Base-by-base conservation (phyloP, 1,140 invertebrate genomes). In the Bombus breviceps region DNA sequence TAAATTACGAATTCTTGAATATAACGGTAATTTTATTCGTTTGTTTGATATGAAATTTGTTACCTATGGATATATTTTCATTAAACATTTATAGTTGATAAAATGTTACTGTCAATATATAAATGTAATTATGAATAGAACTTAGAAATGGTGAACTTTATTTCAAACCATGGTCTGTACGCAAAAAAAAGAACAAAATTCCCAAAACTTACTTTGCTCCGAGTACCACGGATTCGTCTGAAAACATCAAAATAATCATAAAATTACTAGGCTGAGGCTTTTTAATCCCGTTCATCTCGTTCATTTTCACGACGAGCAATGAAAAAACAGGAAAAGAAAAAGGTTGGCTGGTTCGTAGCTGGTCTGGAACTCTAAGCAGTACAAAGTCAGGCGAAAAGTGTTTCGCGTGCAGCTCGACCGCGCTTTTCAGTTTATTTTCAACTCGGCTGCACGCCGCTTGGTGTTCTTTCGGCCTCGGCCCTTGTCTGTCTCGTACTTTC, bases 391-490 rank as follows among this genome's bases (percentile, higher is more conserved):
- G 32, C 32, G 66, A 68, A 68, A 68, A 34, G 66, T 68, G 66
- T 68, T 68, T 37, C 66, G 32, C 66, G 66, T 68, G 66, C 66
- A 68, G 66, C 34, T 34, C 66, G 62, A 81, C 81, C 79, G 74
- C 86, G 79, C 64, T 88, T 86, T 72, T 71, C 74, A 79, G 77
- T 88, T 74, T 88, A 87, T 88, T 88, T 87, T 82, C 68, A 75
- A 81, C 43, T 66, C 39, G 39, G 76, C 5, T 66, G 62, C 76
- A 13, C 76, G 59, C 34, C 47, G 66, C 22, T n/a, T 37, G 34
- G 53, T 59, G 69, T 74, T 83, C 62, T 57, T 74, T 43, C 69
- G 71, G 59, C 59, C 59, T 13, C 28, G 59, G 39, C 85, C 83
- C 82, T 88, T 83, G 69, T 72, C 79, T 71, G 47, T 53, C 66